Evolutionary conservation across 2,797 vertebrate genomes (phyloP), one percentile per base, ranked within the genome.

Genomic region (Brotogeris chrysoptera): DNA sequence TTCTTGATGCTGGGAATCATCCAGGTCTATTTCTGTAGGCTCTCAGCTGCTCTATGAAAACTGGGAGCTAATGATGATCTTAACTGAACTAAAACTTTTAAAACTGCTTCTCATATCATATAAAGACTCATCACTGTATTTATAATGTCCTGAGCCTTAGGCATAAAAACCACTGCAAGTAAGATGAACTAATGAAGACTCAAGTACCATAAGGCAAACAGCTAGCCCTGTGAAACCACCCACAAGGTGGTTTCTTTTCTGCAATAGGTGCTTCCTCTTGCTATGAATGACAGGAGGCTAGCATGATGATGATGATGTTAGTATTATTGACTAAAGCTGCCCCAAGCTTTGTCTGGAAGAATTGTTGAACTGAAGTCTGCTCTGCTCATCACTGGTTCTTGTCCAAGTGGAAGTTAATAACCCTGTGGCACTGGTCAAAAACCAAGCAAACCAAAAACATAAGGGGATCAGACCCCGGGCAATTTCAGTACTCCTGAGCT

Each of bases 11-110:
- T 85, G 73, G 69, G 70, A 88, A 55, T 94, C 71, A 73, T 92
- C 80, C 64, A 79, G 68, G 59, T 70, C 60, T 94, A 47, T 93
- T 90, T 87, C 52, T 80, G 64, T 46, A 68, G 74, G 55, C 86
- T 93, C 28, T 66, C 55, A 68, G 32, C 61, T 82, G 71, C 74
- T 80, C 34, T 82, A 90, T 95, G 95, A 82, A 93, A 92, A 95
- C 61, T 59, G 70, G 53, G n/a, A 90, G 69, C 59, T 90, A 81
- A 91, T 81, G 23, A 96, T 89, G 13, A 79, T 94, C 89, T 95
- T 71, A 91, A 86, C 91, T 90, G 94, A 96, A 95, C 74, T 88
- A 73, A 85, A 92, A 95, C 89, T 97, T 97, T 95, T 73, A 74
- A 88, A 96, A 90, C 59, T 92, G 57, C 34, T 96, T 97, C 96